These are phyloP conservation scores for Agriopis marginaria DNA, from an alignment of 2,888 invertebrate species.

Conservation along the genomic window DNA sequence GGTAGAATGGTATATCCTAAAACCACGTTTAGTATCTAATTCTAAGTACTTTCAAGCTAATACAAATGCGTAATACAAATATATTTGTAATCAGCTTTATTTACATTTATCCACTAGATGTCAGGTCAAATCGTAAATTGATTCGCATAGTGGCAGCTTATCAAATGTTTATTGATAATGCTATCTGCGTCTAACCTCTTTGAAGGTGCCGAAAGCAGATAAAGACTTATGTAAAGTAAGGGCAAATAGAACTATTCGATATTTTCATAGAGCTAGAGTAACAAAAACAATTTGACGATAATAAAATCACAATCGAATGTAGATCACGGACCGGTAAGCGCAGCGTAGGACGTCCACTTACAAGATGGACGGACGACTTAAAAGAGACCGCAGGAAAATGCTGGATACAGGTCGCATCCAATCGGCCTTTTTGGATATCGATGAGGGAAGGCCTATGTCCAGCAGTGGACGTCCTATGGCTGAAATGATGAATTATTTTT, in stretches of 20 bases:
- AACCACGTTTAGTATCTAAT: neutral
- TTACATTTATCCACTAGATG: slow-evolving; percentile 42
- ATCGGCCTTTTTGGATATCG: too few species aligned
- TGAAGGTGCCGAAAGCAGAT: slow-evolving; percentile 53
- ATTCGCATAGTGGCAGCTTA: slow-evolving; percentile 64
- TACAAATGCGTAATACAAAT: neutral
- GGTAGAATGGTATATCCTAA: neutral
- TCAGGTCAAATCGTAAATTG: slow-evolving; percentile 72
- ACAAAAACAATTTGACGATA: too few species aligned
- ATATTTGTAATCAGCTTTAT: slow-evolving; percentile 11
- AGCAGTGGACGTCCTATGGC: too few species aligned
- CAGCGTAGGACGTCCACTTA: too few species aligned
- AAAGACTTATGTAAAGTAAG: slow-evolving; percentile 9
- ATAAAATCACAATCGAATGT: too few species aligned
- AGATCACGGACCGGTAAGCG: too few species aligned
- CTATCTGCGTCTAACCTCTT: slow-evolving; percentile 48
- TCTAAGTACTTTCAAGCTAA: neutral
- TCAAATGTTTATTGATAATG: slow-evolving; percentile 54
- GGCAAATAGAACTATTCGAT: neutral
- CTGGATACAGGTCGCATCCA: too few species aligned
- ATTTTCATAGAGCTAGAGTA: too few species aligned
- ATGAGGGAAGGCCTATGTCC: too few species aligned
- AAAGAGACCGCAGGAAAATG: too few species aligned
- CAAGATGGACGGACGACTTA: too few species aligned
- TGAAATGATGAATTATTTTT: too few species aligned